Evolutionary conservation across 2,113 vertebrate species (phyloP).

Genomic region (Notarius lentiginosus): DNA sequence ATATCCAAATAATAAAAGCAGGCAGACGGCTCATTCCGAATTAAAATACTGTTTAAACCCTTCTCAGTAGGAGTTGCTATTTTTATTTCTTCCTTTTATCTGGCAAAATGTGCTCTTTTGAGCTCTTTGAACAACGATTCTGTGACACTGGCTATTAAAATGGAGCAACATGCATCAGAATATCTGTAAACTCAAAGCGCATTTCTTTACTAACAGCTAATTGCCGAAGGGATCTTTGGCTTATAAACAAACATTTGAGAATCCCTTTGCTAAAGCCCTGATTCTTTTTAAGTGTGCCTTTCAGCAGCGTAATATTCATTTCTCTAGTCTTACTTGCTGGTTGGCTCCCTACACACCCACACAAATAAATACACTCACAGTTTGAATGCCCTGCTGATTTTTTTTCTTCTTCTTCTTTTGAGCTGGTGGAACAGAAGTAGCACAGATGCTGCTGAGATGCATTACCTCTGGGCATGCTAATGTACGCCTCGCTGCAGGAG

Average conservation of each 20-base stretch:
- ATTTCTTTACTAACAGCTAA: constrained; percentile 3
- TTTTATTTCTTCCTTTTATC: not conserved
- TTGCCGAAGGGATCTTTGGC: constrained; percentile 2
- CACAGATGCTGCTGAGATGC: constrained; percentile 30
- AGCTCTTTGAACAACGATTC: not conserved
- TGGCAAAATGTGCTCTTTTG: too few relatives aligned
- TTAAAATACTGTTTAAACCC: constrained; percentile 6
- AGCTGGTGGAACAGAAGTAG: constrained; percentile 23
- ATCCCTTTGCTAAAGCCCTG: constrained; percentile 1
- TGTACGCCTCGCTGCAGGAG: constrained; percentile 28
- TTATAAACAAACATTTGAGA: constrained; percentile 7
- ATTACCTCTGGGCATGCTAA: constrained; percentile 39
- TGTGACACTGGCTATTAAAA: not conserved
- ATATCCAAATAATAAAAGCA: not conserved
- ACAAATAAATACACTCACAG: constrained; percentile 20
- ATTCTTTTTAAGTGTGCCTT: constrained; percentile 13
- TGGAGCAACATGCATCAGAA: not conserved
- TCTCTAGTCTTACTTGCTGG: not conserved
- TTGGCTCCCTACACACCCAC: constrained; percentile 5
- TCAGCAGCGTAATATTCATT: not conserved
- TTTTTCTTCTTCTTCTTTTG: constrained; percentile 2
- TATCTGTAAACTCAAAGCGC: not conserved
- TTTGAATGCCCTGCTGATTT: constrained; percentile 29
- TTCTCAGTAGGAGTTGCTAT: not conserved
- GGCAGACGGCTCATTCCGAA: not conserved